Percentiles rank a stretch among this genome's conserved stretches.
phyloP scores from a whole-genome alignment of 2,888 invertebrate species.

The Nomada fabriciana region DNA sequence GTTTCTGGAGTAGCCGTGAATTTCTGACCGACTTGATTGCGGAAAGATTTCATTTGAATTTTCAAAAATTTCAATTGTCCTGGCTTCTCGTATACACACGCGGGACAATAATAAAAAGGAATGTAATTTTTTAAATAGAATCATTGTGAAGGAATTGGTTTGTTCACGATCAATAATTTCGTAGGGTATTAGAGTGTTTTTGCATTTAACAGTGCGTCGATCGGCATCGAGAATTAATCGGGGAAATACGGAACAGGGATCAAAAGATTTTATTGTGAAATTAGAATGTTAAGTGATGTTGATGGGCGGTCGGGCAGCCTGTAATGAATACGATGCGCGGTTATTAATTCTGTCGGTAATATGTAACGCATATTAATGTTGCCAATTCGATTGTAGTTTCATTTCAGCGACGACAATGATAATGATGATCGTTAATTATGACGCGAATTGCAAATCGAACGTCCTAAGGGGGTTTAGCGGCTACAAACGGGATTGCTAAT shows the following conservation, averaged over 20 bases:
- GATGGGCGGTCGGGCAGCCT: background rate
- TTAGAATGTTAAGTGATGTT: constrained; percentile 41
- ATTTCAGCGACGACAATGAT: constrained; percentile 48
- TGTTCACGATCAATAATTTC: no score
- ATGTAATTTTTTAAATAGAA: no score
- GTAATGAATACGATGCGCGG: constrained; percentile 15
- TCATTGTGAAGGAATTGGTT: no score
- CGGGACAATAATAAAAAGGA: no score
- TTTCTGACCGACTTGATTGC: no score
- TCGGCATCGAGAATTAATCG: background rate
- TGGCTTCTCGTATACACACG: no score
- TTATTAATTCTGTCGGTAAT: constrained; percentile 48
- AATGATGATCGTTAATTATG: constrained; percentile 61
- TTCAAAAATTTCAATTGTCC: no score
- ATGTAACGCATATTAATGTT: constrained; percentile 55
- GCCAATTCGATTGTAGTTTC: constrained; percentile 59
- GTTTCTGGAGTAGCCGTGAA: no score
- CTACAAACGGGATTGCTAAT: constrained; percentile 4
- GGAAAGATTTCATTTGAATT: no score
- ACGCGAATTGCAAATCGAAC: constrained; percentile 47
- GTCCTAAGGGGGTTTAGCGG: constrained; percentile 21
- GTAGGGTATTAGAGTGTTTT: no score
- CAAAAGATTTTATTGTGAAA: constrained; percentile 35
- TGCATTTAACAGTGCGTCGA: background rate
- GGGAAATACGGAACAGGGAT: background rate